Percentiles rank a stretch among this genome's conserved stretches.
Evolutionary conservation across 2,888 invertebrate genomes (phyloP).

Genomic region (Eupithecia centaureata): DNA sequence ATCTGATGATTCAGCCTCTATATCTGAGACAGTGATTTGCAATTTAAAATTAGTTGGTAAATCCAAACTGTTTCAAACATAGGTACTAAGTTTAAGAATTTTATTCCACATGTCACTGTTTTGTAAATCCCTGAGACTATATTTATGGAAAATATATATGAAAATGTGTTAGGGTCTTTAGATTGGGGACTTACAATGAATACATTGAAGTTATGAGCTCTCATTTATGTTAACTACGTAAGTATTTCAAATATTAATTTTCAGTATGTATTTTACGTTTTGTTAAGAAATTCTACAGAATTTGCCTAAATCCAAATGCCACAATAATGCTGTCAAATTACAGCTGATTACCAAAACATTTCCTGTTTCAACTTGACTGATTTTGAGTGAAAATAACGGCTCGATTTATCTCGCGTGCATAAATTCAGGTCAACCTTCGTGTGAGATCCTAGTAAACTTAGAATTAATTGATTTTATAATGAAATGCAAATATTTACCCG

Average conservation of each 20-base stretch:
- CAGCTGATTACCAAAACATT: conserved; percentile 9
- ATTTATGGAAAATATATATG: too few species aligned
- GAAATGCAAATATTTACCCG: conserved; percentile 61
- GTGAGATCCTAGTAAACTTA: conserved; percentile 14
- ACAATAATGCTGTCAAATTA: not conserved
- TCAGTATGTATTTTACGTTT: not conserved
- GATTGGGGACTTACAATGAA: not conserved
- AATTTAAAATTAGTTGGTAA: not conserved
- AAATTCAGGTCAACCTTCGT: conserved; percentile 26
- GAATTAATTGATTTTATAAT: conserved; percentile 18
- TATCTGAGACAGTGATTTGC: conserved; percentile 55
- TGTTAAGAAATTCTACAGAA: not conserved
- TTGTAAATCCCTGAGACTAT: not conserved
- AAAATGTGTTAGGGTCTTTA: not conserved
- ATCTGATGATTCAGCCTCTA: conserved; percentile 77
- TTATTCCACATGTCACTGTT: not conserved
- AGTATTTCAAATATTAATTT: too few species aligned
- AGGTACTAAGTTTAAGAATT: not conserved
- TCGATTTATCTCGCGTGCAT: not conserved
- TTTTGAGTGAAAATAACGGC: not conserved
- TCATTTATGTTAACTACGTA: too few species aligned
- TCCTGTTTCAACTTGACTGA: not conserved
- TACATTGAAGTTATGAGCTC: not conserved
- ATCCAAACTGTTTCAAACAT: not conserved
- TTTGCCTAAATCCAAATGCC: not conserved